Evolutionary conservation across 2,797 vertebrate genomes (phyloP).

Genomic region (Enteromius radiatus): DNA sequence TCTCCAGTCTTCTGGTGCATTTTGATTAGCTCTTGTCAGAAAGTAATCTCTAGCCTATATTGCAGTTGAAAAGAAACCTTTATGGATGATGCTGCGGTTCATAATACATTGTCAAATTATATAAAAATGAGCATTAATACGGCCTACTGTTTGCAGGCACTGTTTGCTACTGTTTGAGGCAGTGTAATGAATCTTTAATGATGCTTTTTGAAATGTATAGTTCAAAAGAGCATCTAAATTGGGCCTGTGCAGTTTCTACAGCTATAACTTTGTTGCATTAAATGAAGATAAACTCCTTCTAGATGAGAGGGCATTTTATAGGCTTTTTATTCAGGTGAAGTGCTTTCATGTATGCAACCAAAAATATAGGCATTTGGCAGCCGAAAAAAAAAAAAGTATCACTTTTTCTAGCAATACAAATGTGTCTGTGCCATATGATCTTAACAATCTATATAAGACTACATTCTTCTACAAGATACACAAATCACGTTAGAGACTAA

Average conservation of each 20-base stretch:
- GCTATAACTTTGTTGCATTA: slow-evolving; percentile 20
- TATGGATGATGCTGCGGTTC: background rate
- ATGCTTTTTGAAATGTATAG: slow-evolving; percentile 5
- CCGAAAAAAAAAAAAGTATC: background rate
- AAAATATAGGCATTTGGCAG: background rate
- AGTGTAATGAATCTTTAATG: slow-evolving; percentile 29
- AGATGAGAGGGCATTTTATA: background rate
- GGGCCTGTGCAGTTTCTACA: background rate
- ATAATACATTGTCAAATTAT: slow-evolving; percentile 5
- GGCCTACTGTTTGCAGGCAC: slow-evolving; percentile 9
- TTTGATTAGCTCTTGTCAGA: slow-evolving; percentile 24
- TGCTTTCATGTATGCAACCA: slow-evolving; percentile 7
- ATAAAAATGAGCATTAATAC: slow-evolving; percentile 4
- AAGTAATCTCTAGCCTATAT: slow-evolving; percentile 10
- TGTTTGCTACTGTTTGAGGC: no score
- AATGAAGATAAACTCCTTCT: background rate
- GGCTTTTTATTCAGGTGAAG: slow-evolving; percentile 11
- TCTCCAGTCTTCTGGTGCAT: background rate
- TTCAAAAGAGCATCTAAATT: slow-evolving; percentile 4
- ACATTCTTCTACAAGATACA: background rate
- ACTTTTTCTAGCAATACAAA: background rate
- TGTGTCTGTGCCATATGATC: background rate
- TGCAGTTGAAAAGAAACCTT: background rate
- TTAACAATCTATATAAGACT: background rate
- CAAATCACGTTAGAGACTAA: background rate